Evolutionary conservation across 2,797 vertebrate species (phyloP).

Genomic region (Garrulus glandarius): DNA sequence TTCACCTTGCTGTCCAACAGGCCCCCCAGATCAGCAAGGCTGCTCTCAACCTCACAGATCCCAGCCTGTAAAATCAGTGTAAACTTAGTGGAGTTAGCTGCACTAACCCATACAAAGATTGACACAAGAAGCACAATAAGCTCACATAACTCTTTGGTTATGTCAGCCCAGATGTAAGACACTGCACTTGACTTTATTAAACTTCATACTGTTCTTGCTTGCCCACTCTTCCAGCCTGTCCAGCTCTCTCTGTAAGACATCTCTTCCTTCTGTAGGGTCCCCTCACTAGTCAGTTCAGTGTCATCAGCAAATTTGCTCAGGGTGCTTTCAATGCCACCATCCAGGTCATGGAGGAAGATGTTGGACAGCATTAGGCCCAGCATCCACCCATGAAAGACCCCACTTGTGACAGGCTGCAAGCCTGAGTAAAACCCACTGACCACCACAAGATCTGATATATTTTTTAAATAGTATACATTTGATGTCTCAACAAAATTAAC

Average conservation of each 20-base stretch:
- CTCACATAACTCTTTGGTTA: not conserved
- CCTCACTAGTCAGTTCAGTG: not conserved
- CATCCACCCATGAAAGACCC: not conserved
- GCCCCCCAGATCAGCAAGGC: not conserved
- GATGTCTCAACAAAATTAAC: not conserved
- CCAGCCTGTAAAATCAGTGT: not conserved
- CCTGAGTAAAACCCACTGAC: not conserved
- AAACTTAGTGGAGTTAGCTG: no score
- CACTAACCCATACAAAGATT: no score
- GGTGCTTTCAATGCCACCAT: not conserved
- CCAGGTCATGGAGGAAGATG: not conserved
- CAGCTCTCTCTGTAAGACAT: not conserved
- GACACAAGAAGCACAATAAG: no score
- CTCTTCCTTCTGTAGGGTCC: not conserved
- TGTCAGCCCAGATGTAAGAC: not conserved
- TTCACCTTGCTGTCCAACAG: not conserved
- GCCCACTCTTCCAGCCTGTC: not conserved
- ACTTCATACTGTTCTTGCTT: not conserved
- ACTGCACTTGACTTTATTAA: not conserved
- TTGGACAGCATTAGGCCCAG: not conserved
- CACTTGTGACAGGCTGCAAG: not conserved
- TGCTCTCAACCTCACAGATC: not conserved
- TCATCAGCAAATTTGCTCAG: not conserved
- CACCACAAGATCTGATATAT: not conserved
- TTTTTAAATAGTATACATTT: not conserved